phyloP scores from a whole-genome alignment of 2,888 invertebrate genomes.

The Listrodromus nycthemerus region DNA sequence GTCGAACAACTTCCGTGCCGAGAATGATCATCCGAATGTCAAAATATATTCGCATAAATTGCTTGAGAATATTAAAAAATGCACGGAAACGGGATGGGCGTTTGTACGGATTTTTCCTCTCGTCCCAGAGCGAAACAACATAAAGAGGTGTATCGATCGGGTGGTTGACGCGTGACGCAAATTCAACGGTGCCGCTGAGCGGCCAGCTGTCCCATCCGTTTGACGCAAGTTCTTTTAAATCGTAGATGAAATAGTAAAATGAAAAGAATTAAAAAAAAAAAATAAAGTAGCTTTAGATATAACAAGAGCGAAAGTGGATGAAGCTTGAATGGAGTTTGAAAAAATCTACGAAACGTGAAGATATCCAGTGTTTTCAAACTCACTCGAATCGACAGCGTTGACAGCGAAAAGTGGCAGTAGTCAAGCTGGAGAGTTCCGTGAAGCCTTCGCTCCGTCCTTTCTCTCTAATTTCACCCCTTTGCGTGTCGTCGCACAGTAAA shows the following conservation, averaged over 20 bases:
- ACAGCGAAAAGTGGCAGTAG: background rate
- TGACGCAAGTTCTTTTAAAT: slow-evolving; percentile 33
- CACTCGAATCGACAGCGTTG: slow-evolving; percentile 21
- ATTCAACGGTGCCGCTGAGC: slow-evolving; percentile 34
- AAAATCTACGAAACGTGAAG: background rate
- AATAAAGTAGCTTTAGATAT: background rate
- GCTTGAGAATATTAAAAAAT: background rate
- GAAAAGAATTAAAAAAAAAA: background rate
- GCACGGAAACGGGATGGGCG: background rate
- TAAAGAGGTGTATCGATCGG: slow-evolving; percentile 58
- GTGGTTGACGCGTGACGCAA: slow-evolving; percentile 56
- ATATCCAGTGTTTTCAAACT: background rate
- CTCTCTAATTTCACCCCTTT: background rate
- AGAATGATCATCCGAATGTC: background rate
- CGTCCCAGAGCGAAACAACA: slow-evolving; percentile 45
- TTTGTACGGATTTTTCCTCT: background rate
- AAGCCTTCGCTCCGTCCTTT: background rate
- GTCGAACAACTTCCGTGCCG: background rate
- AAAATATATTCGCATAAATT: background rate
- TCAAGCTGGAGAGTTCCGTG: background rate
- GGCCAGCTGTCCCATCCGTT: slow-evolving; percentile 51
- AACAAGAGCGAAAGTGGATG: too few relatives aligned
- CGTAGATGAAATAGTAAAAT: background rate
- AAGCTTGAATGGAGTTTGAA: background rate
- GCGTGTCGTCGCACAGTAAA: slow-evolving; percentile 19